Evolutionary conservation across 2,888 invertebrate genomes (phyloP).

Genomic region (Schrankia costaestrigalis): DNA sequence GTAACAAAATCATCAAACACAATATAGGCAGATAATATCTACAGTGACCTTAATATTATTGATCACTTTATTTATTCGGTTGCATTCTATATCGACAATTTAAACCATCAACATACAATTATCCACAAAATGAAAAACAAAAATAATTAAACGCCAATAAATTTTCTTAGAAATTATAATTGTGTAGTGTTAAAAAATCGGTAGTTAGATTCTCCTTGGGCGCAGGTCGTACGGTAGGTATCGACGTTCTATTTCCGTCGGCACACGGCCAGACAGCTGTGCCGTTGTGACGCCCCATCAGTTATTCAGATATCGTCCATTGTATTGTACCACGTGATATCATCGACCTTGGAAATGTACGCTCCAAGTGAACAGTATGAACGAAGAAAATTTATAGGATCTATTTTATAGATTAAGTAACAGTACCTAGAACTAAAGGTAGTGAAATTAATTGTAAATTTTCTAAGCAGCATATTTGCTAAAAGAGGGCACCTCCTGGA

Average conservation of each 20-base stretch:
- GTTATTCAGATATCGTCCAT: slow-evolving; percentile 50
- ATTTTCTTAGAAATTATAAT: slow-evolving; percentile 4
- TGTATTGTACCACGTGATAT: slow-evolving; percentile 37
- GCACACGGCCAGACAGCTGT: slow-evolving; percentile 45
- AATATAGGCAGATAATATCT: too few species aligned
- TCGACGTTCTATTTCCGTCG: slow-evolving; percentile 57
- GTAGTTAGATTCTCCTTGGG: slow-evolving; percentile 24
- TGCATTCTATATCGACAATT: slow-evolving; percentile 14
- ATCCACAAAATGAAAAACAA: too few species aligned
- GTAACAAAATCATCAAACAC: too few species aligned
- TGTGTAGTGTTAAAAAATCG: slow-evolving; percentile 9
- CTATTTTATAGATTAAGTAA: too few species aligned
- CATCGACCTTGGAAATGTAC: slow-evolving; percentile 29
- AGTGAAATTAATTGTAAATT: too few species aligned
- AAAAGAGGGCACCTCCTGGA: too few species aligned
- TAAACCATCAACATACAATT: too few species aligned
- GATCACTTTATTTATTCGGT: slow-evolving; percentile 15
- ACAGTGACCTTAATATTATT: slow-evolving; percentile 11
- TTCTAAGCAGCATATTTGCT: too few species aligned
- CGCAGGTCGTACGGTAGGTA: slow-evolving; percentile 38
- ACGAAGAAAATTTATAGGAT: too few species aligned
- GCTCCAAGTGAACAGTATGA: slow-evolving; percentile 4
- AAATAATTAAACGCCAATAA: too few species aligned
- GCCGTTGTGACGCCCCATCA: slow-evolving; percentile 47
- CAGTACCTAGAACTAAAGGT: too few species aligned